These are phyloP conservation scores for Alexandromys fortis DNA, from an alignment of 2,113 vertebrate genomes.

Conservation along the genomic window DNA sequence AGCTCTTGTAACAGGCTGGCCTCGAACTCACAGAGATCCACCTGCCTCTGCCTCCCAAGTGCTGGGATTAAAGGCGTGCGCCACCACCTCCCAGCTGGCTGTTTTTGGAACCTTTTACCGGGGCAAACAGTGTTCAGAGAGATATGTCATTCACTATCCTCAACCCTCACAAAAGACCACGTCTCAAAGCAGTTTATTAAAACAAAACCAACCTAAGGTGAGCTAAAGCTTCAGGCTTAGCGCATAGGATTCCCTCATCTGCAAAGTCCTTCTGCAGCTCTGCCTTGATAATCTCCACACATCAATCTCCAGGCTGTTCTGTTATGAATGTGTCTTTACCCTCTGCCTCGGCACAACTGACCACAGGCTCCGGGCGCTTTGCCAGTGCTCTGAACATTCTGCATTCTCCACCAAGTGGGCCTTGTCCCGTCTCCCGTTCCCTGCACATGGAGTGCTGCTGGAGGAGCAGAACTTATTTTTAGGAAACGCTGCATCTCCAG, in stretches of 20 bases:
- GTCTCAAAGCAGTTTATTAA: neutral
- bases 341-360: neutral
- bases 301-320: neutral
- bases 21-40: no score
- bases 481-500: neutral
- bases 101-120: slow-evolving; percentile 2
- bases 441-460: neutral
- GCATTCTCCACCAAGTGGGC: neutral
- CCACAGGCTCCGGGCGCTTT: neutral
- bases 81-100: no score
- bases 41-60: no score
- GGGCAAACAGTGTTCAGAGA: neutral
- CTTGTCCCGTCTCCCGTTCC: neutral
- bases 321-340: neutral
- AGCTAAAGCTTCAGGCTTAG: neutral
- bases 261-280: neutral
- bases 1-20: no score
- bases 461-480: neutral
- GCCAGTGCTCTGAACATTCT: neutral
- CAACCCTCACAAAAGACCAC: neutral
- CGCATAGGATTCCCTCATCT: neutral
- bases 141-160: neutral
- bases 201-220: neutral
- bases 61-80: no score
- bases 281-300: neutral